These are phyloP conservation scores for Bombus difficillimus DNA, from an alignment of 1,140 invertebrate species.

Conservation along the genomic window DNA sequence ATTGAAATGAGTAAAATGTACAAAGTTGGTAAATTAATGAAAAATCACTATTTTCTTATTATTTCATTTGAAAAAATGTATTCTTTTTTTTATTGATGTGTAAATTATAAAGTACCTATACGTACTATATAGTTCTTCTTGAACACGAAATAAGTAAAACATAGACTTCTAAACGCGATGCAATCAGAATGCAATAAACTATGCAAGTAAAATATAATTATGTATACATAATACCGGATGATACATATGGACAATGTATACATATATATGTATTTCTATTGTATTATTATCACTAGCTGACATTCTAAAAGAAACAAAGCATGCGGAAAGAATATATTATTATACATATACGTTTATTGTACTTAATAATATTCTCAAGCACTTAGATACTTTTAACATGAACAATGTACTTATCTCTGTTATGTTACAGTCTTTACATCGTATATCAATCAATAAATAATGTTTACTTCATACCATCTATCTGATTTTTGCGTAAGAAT, in stretches of 20 bases:
- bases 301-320: neutral
- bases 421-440: too few relatives aligned
- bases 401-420: neutral
- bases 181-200: neutral
- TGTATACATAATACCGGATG: neutral
- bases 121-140: neutral
- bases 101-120: neutral
- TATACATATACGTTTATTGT: neutral
- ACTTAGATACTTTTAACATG: slow-evolving; percentile 6
- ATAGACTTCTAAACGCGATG: slow-evolving; percentile 6
- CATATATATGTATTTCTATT: neutral
- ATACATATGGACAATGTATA: neutral
- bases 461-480: neutral
- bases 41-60: neutral
- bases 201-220: neutral
- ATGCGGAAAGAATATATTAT: neutral
- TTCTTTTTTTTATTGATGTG: neutral
- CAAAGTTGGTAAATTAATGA: neutral
- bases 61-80: neutral
- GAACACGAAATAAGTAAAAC: slow-evolving; percentile 17
- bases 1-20: neutral
- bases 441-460: neutral
- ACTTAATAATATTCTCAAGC: too few relatives aligned
- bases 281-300: neutral
- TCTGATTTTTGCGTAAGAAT: neutral